Evolutionary conservation across 2,888 invertebrate species (phyloP), one percentile per base, ranked within the genome.

Genomic region (Caenorhabditis sp.): DNA sequence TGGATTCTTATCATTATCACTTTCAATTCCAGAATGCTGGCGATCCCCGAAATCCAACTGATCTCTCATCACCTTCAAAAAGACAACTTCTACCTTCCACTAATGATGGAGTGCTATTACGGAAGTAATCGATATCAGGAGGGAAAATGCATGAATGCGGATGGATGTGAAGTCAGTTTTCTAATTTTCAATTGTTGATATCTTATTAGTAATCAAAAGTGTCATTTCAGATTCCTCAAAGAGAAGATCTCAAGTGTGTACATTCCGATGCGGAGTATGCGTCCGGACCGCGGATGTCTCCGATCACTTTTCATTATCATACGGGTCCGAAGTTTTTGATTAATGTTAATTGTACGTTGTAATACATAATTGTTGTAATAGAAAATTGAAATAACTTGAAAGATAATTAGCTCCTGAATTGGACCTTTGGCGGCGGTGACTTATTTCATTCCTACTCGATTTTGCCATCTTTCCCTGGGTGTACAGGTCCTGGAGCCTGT

Each of bases 261-360:
- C 76, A 76, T 28, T 76, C 76, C 13, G 61, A 76, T 61, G 76
- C 76, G 2, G 60, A 61, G 3, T 76, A 76, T 24, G 32, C 26
- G 28, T 67, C 76, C 9, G 76, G 76, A 0, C 58, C 53, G 8
- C 9, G 0, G 32, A 76, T 67, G 67, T 40, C 6, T 24, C 76
- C 76, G 0, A 53, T 76, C n/a, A 67, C 60, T n/a, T 76, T 76
- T 47, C 67, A 76, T 44, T 76, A 40, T 32, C 58, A 76, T 44
- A 8, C n/a, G n/a, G n/a, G n/a, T n/a, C n/a, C n/a, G n/a, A n/a
- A n/a, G n/a, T n/a, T n/a, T n/a, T n/a, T n/a, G n/a, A n/a, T n/a
- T n/a, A n/a, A n/a, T n/a, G n/a, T n/a, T n/a, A n/a, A n/a, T n/a
- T n/a, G n/a, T n/a, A n/a, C n/a, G n/a, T n/a, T n/a, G n/a, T n/a